Conservation (phyloP, 92 coral and sea anemone species). For the Epizoanthus illoricatus region DNA sequence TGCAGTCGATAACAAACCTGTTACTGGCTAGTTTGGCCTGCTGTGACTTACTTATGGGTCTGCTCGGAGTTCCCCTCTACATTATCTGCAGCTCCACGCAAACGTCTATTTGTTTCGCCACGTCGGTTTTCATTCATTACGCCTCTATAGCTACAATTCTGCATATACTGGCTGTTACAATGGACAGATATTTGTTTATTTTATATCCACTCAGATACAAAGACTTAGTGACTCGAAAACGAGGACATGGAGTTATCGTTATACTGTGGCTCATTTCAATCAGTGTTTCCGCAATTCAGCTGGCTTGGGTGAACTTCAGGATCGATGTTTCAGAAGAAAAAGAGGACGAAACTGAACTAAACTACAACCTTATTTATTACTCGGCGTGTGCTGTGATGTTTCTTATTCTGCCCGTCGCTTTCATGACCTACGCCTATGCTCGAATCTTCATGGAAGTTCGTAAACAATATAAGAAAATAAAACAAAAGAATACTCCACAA, state of each 20-base stretch:
- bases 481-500: constrained; percentile 6
- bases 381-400: too few relatives aligned
- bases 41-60: not conserved
- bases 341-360: too few relatives aligned
- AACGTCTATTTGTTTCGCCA: not conserved
- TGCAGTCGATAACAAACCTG: not conserved
- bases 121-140: not conserved
- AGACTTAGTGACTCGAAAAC: too few relatives aligned
- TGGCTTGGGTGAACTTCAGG: too few relatives aligned
- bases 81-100: not conserved
- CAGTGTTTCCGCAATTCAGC: too few relatives aligned
- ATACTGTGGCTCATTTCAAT: too few relatives aligned
- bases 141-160: not conserved
- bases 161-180: not conserved
- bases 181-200: not conserved
- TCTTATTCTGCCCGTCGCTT: too few relatives aligned
- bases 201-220: too few relatives aligned
- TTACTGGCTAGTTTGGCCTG: not conserved
- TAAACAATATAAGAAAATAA: not conserved
- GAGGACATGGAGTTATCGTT: too few relatives aligned
- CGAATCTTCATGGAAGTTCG: not conserved
- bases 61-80: not conserved
- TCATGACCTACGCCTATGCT: not conserved
- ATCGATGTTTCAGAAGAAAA: too few relatives aligned
- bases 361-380: too few relatives aligned